These are phyloP conservation scores for Amblyjoppa fuscipennis DNA, from an alignment of 2,888 invertebrate genomes.

Conservation along the genomic window DNA sequence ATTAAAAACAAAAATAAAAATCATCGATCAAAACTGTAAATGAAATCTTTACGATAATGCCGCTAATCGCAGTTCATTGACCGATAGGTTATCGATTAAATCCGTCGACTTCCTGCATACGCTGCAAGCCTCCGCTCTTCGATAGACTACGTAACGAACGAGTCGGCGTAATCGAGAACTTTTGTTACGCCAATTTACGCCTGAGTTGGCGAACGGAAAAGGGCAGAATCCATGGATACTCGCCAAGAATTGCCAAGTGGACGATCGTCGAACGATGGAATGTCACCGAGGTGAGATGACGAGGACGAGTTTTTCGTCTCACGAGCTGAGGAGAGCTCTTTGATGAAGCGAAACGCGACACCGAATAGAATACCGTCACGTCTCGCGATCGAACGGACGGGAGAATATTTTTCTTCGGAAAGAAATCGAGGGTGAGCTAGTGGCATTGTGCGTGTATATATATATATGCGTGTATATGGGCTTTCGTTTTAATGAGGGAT, in stretches of 20 bases:
- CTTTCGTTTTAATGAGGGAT: conserved; percentile 36
- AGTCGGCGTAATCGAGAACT: neutral
- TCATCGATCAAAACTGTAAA: neutral
- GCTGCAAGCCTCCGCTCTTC: neutral
- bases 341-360: conserved; percentile 11
- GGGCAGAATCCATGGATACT: neutral
- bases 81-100: neutral
- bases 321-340: conserved; percentile 67
- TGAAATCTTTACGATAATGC: neutral
- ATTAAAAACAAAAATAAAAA: neutral
- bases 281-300: conserved; percentile 37
- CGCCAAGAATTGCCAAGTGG: neutral
- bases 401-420: conserved; percentile 26
- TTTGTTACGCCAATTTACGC: neutral
- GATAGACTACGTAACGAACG: neutral
- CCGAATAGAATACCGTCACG: conserved; percentile 34
- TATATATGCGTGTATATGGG: neutral
- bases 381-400: conserved; percentile 2
- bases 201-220: neutral
- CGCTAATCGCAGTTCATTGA: neutral
- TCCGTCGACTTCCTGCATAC: conserved; percentile 1
- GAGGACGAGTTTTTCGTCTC: conserved; percentile 69
- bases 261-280: conserved; percentile 14
- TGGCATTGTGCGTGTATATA: conserved; percentile 2
- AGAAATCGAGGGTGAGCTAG: conserved; percentile 23